Percentiles rank a stretch among this genome's conserved stretches.
These are phyloP conservation scores for Champsocephalus gunnari DNA, from an alignment of 2,797 vertebrate genomes.

Conservation along the genomic window DNA sequence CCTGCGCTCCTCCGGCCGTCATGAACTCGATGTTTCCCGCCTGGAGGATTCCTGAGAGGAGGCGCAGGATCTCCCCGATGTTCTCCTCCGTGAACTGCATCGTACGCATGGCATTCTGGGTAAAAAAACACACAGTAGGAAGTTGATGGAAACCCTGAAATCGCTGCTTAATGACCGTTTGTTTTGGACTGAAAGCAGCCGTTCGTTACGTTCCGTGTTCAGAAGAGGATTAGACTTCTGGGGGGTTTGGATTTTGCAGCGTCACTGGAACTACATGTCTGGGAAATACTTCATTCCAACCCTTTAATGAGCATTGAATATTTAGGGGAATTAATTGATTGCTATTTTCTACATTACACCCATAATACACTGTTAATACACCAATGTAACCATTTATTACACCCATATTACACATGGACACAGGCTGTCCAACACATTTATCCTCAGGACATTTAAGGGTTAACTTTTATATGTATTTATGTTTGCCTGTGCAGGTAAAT, in stretches of 20 bases:
- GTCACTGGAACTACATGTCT: not conserved
- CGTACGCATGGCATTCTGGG: slow-evolving; percentile 92
- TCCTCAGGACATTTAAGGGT: too few relatives aligned
- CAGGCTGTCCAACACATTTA: too few relatives aligned
- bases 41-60: slow-evolving; percentile 94
- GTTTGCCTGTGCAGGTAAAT: fast-evolving
- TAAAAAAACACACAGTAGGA: not conserved
- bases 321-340: too few relatives aligned
- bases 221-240: not conserved
- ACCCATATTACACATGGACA: too few relatives aligned
- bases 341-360: too few relatives aligned
- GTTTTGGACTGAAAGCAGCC: slow-evolving; percentile 4
- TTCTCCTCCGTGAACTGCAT: slow-evolving; percentile 95
- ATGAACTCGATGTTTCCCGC: slow-evolving; percentile 95
- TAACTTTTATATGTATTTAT: too few relatives aligned
- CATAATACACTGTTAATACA: too few relatives aligned
- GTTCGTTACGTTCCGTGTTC: not conserved
- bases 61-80: slow-evolving; percentile 89
- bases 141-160: not conserved
- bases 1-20: slow-evolving; percentile 96
- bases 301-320: not conserved
- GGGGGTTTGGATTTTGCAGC: too few relatives aligned
- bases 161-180: not conserved
- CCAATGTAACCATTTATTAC: too few relatives aligned
- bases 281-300: not conserved